Evolutionary conservation across 1,140 invertebrate genomes (phyloP), one percentile per base, ranked within the genome.

Genomic region (Drosophila biarmipes): DNA sequence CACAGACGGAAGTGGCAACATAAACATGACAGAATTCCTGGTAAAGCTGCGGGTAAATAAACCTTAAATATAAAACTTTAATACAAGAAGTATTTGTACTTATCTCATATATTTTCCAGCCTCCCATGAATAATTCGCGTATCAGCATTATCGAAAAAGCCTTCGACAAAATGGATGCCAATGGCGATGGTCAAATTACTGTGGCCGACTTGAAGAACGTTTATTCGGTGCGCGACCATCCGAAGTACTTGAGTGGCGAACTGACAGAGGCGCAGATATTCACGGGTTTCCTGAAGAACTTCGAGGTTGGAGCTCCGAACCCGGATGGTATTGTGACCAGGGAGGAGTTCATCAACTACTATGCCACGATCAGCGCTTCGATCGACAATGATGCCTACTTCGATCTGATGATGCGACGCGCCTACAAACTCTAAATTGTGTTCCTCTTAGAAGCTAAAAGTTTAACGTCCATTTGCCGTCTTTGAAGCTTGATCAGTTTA

Each of bases 331-430:
- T 94, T 87, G 96, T 98, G 0, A 98, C 97, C 0, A 93, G 95
- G 68, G 97, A 99, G 76, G 98, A 99, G 92, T 99, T 99, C 77
- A 93, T 97, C 81, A 97, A 98, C 92, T 99, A 99, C 91, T 99
- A 99, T 92, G 94, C 96, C 43, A 97, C 95, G 0, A 96, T 99
- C 43, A 98, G 97, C 91, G 96, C 97, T 8, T 98, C 97, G 1
- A 97, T 99, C 46, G 98, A 99, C 91, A 96, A 97, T 62, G 98
- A 99, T 90, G 95, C 95, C 15, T 99, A 98, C 86, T 99, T 99
- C 84, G 98, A 99, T 92, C 93, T 99, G 34, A 97, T 99, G 95
- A 98, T 99, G 94, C 94, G 98, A 58, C 96, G 96, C 81, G 95
- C 96, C 11, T 99, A 96, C 92, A 97, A 97, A 91, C 93, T 98